Base-by-base conservation (phyloP, 1,140 invertebrate genomes). In the Helicorthomorpha holstii region DNA sequence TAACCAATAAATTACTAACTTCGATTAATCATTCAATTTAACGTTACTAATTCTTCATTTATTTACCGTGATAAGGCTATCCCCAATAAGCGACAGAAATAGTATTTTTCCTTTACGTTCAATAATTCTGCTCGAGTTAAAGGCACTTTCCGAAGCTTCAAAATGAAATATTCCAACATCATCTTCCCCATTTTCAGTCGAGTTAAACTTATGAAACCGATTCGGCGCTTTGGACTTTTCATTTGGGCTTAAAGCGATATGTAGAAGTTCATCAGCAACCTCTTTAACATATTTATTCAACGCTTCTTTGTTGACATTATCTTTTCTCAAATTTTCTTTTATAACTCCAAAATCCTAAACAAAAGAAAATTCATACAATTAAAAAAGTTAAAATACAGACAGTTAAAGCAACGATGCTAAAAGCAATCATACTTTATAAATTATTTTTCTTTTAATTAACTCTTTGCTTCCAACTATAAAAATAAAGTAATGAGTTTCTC, bases 391-490 rank as follows among this genome's bases (percentile, higher is more conserved):
- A n/a, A n/a, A n/a, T n/a, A n/a, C n/a, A n/a, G n/a, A n/a, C n/a
- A n/a, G n/a, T n/a, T n/a, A n/a, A n/a, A n/a, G n/a, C n/a, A n/a
- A n/a, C n/a, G n/a, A n/a, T n/a, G n/a, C n/a, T n/a, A n/a, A n/a
- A n/a, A n/a, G n/a, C n/a, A n/a, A n/a, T n/a, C n/a, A n/a, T n/a
- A n/a, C n/a, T n/a, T n/a, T n/a, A n/a, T n/a, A n/a, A n/a, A n/a
- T n/a, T n/a, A n/a, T n/a, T n/a, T n/a, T n/a, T n/a, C n/a, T n/a
- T n/a, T n/a, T n/a, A n/a, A n/a, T n/a, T n/a, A n/a, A n/a, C 57
- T 73, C 73, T 22, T 22, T 45, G 7, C 7, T 45, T 22, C 25
- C 25, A 22, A 48, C 14, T 22, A 24, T 48, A 22, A 24, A 24
- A 12, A 48, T 23, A 23, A 48, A 23, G 14, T 25, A 23, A 22